These are phyloP conservation scores for Stegostoma tigrinum DNA, from an alignment of 2,113 vertebrate species.

Conservation along the genomic window DNA sequence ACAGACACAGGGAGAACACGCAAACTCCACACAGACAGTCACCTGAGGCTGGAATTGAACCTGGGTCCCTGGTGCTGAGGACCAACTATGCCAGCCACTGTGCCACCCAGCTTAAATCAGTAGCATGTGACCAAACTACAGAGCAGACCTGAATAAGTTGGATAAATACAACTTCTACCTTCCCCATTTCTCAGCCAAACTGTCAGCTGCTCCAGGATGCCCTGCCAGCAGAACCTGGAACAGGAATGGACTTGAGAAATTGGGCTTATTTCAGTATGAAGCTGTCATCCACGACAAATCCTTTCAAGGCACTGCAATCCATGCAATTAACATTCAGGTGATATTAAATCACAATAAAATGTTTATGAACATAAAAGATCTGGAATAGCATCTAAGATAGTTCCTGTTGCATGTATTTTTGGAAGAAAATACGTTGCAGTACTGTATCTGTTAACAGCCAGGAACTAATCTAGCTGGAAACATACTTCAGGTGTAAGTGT, in stretches of 20 bases:
- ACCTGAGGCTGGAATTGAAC: no score
- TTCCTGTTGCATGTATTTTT: background rate
- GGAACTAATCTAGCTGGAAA: background rate
- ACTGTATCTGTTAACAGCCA: background rate
- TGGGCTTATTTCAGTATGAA: background rate
- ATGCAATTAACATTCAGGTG: background rate
- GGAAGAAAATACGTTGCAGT: background rate
- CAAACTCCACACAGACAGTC: no score
- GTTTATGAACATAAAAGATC: background rate
- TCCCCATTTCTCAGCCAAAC: background rate
- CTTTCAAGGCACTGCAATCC: background rate
- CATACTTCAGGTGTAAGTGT: no score
- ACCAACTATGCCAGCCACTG: no score
- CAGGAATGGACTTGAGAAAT: background rate
- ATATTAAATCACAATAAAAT: background rate
- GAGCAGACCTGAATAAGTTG: no score
- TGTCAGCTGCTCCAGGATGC: background rate
- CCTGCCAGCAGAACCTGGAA: background rate
- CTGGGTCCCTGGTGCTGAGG: no score
- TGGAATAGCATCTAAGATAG: no score
- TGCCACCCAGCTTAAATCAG: no score
- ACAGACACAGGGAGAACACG: no score
- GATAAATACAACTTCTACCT: background rate
- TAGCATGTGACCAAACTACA: background rate
- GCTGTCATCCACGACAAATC: background rate